Base-by-base conservation (phyloP, 2,113 vertebrate species). In the Hyla sarda region DNA sequence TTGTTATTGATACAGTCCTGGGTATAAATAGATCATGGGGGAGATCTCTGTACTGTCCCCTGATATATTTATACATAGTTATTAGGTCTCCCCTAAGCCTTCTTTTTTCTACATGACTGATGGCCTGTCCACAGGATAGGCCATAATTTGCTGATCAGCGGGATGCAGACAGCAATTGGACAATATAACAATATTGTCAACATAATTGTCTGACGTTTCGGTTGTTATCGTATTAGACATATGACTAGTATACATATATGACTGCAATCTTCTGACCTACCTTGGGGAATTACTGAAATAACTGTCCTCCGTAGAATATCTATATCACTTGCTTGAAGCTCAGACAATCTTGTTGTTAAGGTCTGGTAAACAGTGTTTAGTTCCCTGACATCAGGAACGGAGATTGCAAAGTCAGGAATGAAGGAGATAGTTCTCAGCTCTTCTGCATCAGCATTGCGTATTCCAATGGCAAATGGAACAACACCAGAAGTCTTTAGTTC, bases 391-490 rank as follows among this genome's bases (percentile, higher is more conserved):
- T 96, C 95, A 11, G 96, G 95, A 34, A 98, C 93, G 82, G 89
- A 75, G 88, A 93, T 87, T 0, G 95, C 94, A 81, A 95, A 97
- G 77, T 93, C 93, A 0, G 97, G 95, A 69, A 95, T 87, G 60
- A 95, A 97, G 56, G 97, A 97, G 75, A 98, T 95, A 0, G 93
- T 90, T 86, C 89, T 92, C 72, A 99, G 93, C 82, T 99, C 96
- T 0, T 88, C 77, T 32, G 92, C 85, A 88, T 99, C 96, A 0
- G 96, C 94, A 0, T 96, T 96, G 48, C 96, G 95, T 0, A 97
- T 94, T 50, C 98, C 98, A 0, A 98, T 94, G 88, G 94, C 95
- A 0, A 98, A 93, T 6, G 95, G 95, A 88, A 95, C 96, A 0
- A 96, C 95, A 75, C 96, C 95, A 0, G 92, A 94, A 0, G 91